Evolutionary conservation across 2,888 invertebrate genomes (phyloP).

Genomic region (Drosophila basisetae): DNA sequence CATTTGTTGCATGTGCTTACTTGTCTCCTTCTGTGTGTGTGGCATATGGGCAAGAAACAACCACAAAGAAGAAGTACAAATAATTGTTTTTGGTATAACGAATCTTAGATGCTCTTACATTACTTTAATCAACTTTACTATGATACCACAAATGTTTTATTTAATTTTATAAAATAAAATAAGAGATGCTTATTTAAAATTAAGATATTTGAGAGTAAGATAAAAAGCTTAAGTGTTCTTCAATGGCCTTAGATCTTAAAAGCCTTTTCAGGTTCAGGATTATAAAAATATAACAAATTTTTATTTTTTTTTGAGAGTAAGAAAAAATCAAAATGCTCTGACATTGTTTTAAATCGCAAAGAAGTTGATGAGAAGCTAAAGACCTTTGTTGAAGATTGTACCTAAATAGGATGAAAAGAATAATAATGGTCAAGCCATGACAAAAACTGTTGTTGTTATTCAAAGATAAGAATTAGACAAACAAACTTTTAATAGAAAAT

Average conservation of each 20-base stretch:
- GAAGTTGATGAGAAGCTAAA: neutral
- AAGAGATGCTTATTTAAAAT: neutral
- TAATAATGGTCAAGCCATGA: neutral
- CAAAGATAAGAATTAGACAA: neutral
- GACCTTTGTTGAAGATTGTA: neutral
- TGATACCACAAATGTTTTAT: neutral
- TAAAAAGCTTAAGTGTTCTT: neutral
- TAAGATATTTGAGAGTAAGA: neutral
- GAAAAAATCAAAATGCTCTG: too few relatives aligned
- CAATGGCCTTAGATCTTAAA: too few relatives aligned
- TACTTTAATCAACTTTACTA: neutral
- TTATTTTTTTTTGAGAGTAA: too few relatives aligned
- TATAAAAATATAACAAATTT: too few relatives aligned
- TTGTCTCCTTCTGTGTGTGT: slow-evolving; percentile 10
- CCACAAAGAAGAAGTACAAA: slow-evolving; percentile 2
- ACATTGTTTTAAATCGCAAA: neutral
- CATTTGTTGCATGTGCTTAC: slow-evolving; percentile 29
- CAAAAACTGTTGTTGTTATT: neutral
- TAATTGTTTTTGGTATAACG: slow-evolving; percentile 16
- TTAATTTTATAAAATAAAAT: neutral
- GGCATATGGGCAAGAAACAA: slow-evolving; percentile 13
- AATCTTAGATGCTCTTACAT: slow-evolving; percentile 23
- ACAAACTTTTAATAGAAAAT: neutral
- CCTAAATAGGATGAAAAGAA: neutral
- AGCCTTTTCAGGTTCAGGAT: too few relatives aligned